These are phyloP conservation scores for Sphaeramia orbicularis DNA, from an alignment of 2,797 vertebrate species.

Conservation along the genomic window DNA sequence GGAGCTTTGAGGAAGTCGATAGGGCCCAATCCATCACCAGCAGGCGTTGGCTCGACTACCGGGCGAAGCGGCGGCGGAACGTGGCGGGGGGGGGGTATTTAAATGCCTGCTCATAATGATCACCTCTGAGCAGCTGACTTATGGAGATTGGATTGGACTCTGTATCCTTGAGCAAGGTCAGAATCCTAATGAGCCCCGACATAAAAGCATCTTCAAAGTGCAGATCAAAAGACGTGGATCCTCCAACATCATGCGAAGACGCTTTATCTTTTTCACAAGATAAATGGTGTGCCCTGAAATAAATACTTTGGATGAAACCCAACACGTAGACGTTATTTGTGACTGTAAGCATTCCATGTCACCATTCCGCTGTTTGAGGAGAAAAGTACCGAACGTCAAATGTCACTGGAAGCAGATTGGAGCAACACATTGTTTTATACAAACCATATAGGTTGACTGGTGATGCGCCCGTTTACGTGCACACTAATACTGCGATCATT, in stretches of 20 bases:
- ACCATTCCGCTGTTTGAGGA: neutral
- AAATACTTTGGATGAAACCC: neutral
- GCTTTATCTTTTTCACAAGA: neutral
- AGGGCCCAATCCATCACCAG: constrained; percentile 38
- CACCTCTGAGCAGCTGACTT: constrained; percentile 40
- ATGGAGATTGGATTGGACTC: constrained; percentile 53
- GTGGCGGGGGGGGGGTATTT: constrained; percentile 13
- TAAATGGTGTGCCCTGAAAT: constrained; percentile 1
- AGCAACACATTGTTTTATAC: too few relatives aligned
- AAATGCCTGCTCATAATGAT: constrained; percentile 35
- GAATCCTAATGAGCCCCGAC: constrained; percentile 35
- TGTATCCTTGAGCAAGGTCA: constrained; percentile 66
- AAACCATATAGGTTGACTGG: too few relatives aligned
- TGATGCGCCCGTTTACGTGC: too few relatives aligned
- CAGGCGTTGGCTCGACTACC: constrained; percentile 7
- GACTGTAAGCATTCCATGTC: neutral
- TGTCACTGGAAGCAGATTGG: too few relatives aligned
- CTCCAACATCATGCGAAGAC: neutral
- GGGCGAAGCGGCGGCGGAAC: neutral
- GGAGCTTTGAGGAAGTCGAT: neutral
- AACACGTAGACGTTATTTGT: neutral
- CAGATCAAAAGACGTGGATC: constrained; percentile 19
- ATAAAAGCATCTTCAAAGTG: constrained; percentile 42
- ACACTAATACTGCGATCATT: too few relatives aligned
- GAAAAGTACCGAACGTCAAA: too few relatives aligned